phyloP scores from a whole-genome alignment of 1,140 invertebrate species.

The Pentalonia nigronervosa region DNA sequence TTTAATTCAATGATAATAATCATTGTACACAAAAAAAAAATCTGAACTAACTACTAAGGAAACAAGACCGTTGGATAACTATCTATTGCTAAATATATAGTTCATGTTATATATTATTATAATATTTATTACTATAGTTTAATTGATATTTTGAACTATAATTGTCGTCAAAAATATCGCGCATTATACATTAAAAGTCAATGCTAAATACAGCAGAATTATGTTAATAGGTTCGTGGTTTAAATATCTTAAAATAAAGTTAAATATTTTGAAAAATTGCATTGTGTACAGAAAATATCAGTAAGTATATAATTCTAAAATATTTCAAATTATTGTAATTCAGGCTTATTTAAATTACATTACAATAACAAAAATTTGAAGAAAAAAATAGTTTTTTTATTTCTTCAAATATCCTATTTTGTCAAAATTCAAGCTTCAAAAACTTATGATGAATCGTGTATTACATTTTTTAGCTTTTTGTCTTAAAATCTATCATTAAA shows the following conservation, averaged over 20 bases:
- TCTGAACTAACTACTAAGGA: too few species aligned
- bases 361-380: not conserved
- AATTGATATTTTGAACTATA: not conserved
- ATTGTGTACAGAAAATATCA: too few species aligned
- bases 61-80: too few species aligned
- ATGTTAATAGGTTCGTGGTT: not conserved
- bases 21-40: too few species aligned
- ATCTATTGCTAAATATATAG: too few species aligned
- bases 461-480: not conserved
- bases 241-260: not conserved
- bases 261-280: too few species aligned
- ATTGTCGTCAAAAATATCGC: not conserved
- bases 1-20: not conserved
- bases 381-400: not conserved
- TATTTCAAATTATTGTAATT: not conserved
- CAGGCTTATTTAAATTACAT: not conserved
- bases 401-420: not conserved
- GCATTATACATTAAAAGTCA: not conserved
- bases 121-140: too few species aligned
- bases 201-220: not conserved
- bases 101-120: too few species aligned
- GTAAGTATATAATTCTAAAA: not conserved
- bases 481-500: too few species aligned
- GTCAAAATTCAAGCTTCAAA: not conserved
- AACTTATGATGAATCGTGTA: not conserved